A percentile compares a stretch with the other conserved stretches of the same genome.
phyloP scores from a whole-genome alignment of 1,140 invertebrate genomes.

The Ylistrum balloti region DNA sequence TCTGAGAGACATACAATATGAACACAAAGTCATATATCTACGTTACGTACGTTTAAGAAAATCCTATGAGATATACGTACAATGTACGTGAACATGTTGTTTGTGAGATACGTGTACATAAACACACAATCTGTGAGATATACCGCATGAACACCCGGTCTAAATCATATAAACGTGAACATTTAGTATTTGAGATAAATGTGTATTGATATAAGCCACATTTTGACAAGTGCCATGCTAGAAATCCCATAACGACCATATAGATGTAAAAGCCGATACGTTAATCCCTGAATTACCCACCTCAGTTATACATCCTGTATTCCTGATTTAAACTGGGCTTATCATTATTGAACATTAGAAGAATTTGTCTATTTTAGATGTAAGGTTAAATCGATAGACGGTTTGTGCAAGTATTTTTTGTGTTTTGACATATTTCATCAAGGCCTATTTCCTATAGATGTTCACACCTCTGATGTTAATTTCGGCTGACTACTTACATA shows the following conservation, averaged over 20 bases:
- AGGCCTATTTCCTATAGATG: not conserved
- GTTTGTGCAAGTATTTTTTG: not conserved
- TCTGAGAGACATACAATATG: too few relatives aligned
- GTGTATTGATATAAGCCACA: not conserved
- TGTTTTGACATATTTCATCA: not conserved
- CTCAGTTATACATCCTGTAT: not conserved
- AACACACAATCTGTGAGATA: too few relatives aligned
- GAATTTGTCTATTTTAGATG: not conserved
- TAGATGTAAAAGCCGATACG: not conserved
- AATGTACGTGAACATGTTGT: too few relatives aligned
- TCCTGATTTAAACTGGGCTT: not conserved
- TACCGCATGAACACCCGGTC: too few relatives aligned
- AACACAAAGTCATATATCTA: too few relatives aligned
- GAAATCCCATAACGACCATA: constrained; percentile 2
- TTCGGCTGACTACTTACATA: not conserved
- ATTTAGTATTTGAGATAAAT: too few relatives aligned
- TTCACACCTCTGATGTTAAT: not conserved
- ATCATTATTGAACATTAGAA: not conserved
- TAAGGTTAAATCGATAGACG: not conserved
- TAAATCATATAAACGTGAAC: too few relatives aligned
- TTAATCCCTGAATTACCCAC: not conserved
- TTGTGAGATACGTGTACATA: too few relatives aligned
- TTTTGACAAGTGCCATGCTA: constrained; percentile 4
- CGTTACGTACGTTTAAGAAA: too few relatives aligned
- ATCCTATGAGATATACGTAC: too few relatives aligned